Base-by-base conservation (phyloP, 2,888 invertebrate species). In the Tinea semifulvella region DNA sequence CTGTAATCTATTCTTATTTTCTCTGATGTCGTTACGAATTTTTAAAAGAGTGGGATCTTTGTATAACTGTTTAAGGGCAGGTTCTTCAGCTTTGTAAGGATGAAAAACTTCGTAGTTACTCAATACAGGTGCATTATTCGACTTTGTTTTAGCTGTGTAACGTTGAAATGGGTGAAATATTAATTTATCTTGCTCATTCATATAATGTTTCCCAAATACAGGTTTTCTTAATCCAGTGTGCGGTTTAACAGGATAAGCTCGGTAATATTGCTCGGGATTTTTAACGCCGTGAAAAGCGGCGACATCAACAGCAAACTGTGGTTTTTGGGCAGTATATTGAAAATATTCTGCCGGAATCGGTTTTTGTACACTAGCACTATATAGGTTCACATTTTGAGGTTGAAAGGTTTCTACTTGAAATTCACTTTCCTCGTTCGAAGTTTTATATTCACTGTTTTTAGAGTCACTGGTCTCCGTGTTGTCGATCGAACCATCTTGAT, bases 51-150 rank as follows among this genome's bases (percentile, higher is more conserved):
- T 52, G n/a, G 75, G 72, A 52, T 79, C 72, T 52, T 65, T 66
- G 40, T 77, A 72, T 31, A 79, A 56, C 13, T 61, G 56, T 50
- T 72, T 60, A 28, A 80, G 56, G 3, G 65, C 66, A 11, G 70
- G 71, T 48, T 66, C 66, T 52, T 80, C 79, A 1, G 63, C 63
- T 56, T 73, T 61, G 39, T 81, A 81, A 1, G 81, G 80, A 53
- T 81, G 79, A 44, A 65, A 79, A 3, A 76, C 58, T 58, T 79
- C 73, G 54, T 73, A 79, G 39, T 63, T 65, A 2, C 61, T 61
- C 1, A 64, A 55, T 4, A 54, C 56, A 2, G 80, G 77, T 20
- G 55, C 55, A 1, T 58, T 61, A 2, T 50, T 47, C 7, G 46
- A 43, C 26, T 56, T 54, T 43, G 60, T 56, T 48, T 61, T 58